Percentiles rank a stretch among this genome's conserved stretches.
phyloP scores from a whole-genome alignment of 2,797 vertebrate genomes.

The Tenualosa ilisha region DNA sequence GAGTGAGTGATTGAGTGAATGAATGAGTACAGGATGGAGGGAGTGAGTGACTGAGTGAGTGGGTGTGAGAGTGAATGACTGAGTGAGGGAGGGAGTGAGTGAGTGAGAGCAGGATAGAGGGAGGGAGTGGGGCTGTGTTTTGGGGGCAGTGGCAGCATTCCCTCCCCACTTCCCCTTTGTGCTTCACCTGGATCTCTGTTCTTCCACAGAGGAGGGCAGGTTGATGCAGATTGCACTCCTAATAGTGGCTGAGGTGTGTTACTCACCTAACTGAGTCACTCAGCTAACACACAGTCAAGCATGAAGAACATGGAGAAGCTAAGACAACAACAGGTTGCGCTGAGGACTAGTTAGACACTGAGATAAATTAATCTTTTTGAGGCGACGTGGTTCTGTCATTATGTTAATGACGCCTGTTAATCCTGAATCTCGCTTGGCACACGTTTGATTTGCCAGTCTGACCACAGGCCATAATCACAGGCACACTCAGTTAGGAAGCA shows the following conservation, averaged over 20 bases:
- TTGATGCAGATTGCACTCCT: not conserved
- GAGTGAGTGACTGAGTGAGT: no score
- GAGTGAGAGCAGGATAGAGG: no score
- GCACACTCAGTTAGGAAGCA: not conserved
- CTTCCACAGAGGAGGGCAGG: not conserved
- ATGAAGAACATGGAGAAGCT: not conserved
- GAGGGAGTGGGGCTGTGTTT: not conserved
- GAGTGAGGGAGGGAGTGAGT: no score
- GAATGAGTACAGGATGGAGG: no score
- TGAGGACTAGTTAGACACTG: not conserved
- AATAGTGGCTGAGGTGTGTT: not conserved
- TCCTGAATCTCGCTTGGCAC: not conserved
- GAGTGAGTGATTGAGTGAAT: no score
- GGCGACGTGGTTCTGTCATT: not conserved
- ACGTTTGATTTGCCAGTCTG: not conserved
- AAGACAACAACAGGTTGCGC: not conserved
- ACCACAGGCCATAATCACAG: slow-evolving; percentile 13
- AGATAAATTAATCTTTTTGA: not conserved
- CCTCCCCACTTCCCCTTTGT: no score
- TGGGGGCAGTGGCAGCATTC: not conserved
- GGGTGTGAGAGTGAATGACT: no score
- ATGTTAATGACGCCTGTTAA: not conserved
- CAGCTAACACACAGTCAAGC: not conserved
- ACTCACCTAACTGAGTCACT: not conserved
- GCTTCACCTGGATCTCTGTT: not conserved